Evolutionary conservation across 2,797 vertebrate genomes (phyloP), one percentile per base, ranked within the genome.

Genomic region (Danio albolineatus): DNA sequence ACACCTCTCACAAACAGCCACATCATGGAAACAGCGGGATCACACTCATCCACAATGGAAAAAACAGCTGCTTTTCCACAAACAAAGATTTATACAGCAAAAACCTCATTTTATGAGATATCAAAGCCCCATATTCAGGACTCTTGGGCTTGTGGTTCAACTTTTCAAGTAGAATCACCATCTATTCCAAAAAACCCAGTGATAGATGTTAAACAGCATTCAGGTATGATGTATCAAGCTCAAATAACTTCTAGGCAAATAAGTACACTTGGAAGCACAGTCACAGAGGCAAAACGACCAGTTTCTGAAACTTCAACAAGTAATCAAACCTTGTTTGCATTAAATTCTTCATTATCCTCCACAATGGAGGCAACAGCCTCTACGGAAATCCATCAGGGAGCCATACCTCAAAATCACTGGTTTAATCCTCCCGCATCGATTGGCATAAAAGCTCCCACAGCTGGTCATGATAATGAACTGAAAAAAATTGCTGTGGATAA

Each of bases 21-120:
- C 12, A 1, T 53, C 48, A 75, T 78, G 44, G 48, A 81, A 41
- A 72, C 84, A 80, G 87, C 79, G 0, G 85, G 82, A 16, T 88
- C 87, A 80, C 88, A 89, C 79, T 81, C 82, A 57, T 59, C 78
- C 10, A 86, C 84, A 59, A 86, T 83, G 39, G 73, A 81, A 8
- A 86, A n/a, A 53, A 57, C 73, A 7, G 84, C 87, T 12, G 38
- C 76, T 41, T 69, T 74, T 13, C 70, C 66, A 17, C 89, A 88
- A 86, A 85, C 85, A 39, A 92, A 75, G 73, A 89, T 91, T 62
- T 93, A 92, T 77, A 93, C 89, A 51, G 92, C 93, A 57, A 93
- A 92, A 73, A 90, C 91, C 65, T 92, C 89, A 7, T 92, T 93
- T 85, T 92, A 92, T 76, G 91, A 94, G 78, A 86, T 92, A 78